phyloP scores from a whole-genome alignment of 2,797 vertebrate species.

The Pangasius sanitwongsei region DNA sequence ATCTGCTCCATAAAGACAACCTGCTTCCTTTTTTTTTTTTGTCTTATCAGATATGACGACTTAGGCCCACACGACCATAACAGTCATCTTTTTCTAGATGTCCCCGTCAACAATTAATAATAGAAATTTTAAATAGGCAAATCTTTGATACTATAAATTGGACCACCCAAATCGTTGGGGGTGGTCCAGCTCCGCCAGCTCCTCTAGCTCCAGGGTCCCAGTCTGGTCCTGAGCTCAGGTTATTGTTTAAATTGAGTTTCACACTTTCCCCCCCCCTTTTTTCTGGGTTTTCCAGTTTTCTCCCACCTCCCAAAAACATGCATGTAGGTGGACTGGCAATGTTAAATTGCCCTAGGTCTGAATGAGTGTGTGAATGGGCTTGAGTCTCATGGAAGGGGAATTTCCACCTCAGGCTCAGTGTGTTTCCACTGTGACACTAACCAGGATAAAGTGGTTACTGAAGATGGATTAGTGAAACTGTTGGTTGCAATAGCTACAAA shows the following conservation, averaged over 20 bases:
- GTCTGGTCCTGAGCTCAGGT: neutral
- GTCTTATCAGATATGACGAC: neutral
- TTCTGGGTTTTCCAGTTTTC: neutral
- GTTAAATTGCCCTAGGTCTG: neutral
- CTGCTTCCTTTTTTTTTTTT: neutral
- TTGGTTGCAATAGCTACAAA: neutral
- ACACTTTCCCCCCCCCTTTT: accelerated
- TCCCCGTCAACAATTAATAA: neutral
- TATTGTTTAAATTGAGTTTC: neutral
- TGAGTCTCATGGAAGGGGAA: neutral
- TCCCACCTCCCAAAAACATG: neutral
- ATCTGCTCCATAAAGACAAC: neutral
- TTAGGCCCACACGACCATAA: neutral
- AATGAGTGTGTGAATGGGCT: no score
- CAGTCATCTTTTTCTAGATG: neutral
- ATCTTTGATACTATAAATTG: neutral
- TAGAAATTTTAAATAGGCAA: neutral
- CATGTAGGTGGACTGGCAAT: neutral
- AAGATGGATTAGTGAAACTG: neutral
- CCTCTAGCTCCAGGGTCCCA: neutral
- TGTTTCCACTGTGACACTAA: neutral
- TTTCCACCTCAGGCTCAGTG: neutral
- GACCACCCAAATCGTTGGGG: neutral
- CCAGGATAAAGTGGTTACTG: neutral
- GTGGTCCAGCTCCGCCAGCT: neutral